Evolutionary conservation across 2,888 invertebrate genomes (phyloP).

Genomic region (Xanthorhoe spadicearia): DNA sequence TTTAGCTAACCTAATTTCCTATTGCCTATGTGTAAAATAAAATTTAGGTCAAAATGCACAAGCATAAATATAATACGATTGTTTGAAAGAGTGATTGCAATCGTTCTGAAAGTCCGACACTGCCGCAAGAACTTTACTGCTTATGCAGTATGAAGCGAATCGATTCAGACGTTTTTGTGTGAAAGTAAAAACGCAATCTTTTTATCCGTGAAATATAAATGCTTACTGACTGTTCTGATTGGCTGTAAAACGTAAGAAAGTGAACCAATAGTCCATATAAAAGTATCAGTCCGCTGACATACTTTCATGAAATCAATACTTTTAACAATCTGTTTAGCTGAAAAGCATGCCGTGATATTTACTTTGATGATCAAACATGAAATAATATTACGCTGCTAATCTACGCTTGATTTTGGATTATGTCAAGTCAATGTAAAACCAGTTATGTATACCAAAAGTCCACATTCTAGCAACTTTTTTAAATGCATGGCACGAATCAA

Average conservation of each 20-base stretch:
- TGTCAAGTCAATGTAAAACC: constrained; percentile 22
- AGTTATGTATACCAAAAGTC: constrained; percentile 7
- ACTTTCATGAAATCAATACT: not conserved
- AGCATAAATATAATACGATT: no score
- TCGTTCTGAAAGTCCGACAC: not conserved
- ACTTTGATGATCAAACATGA: constrained; percentile 12
- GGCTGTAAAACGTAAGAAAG: not conserved
- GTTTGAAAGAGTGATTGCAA: no score
- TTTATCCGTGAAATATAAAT: constrained; percentile 2
- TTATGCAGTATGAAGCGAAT: not conserved
- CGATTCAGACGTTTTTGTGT: not conserved
- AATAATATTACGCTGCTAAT: constrained; percentile 21
- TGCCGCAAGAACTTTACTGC: not conserved
- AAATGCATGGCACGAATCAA: not conserved
- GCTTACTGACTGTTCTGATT: not conserved
- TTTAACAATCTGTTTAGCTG: not conserved
- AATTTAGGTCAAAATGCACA: no score
- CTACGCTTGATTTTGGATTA: constrained; percentile 8
- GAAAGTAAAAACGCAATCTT: not conserved
- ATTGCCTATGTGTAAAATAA: no score
- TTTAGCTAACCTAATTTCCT: no score
- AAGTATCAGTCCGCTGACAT: not conserved
- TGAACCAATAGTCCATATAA: not conserved
- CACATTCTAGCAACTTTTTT: not conserved
- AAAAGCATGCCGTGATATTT: constrained; percentile 7